phyloP scores from a whole-genome alignment of 37 sponge, comb jelly and placozoan genomes.

The Halichondria panicea region DNA sequence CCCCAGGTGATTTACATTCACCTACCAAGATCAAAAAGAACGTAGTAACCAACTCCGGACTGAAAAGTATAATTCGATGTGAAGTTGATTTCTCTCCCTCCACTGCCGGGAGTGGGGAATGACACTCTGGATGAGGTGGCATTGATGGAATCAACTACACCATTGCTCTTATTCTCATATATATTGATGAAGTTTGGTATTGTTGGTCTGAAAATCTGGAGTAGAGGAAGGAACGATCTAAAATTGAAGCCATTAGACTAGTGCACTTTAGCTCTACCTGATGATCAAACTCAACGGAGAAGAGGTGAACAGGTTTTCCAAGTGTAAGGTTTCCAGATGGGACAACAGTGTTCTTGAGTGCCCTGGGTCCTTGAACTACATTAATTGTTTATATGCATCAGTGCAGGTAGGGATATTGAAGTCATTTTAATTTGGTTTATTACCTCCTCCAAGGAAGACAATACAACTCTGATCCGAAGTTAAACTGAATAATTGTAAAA shows the following conservation, averaged over 20 bases:
- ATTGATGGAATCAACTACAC: conserved; percentile 7
- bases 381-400: background rate
- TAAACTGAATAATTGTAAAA: background rate
- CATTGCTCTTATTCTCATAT: background rate
- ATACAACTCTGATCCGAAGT: conserved; percentile 6
- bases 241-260: background rate
- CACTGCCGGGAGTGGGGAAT: background rate
- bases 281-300: too few relatives aligned
- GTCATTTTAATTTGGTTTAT: background rate
- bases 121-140: background rate
- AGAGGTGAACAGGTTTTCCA: too few relatives aligned
- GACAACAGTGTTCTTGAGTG: too few relatives aligned
- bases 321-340: too few relatives aligned
- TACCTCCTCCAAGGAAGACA: conserved; percentile 31
- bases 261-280: too few relatives aligned
- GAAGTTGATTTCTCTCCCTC: background rate
- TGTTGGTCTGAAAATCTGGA: conserved; percentile 15
- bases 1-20: too few relatives aligned
- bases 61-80: background rate
- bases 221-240: background rate
- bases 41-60: background rate
- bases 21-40: conserved; percentile 16
- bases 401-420: too few relatives aligned
- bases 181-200: conserved; percentile 4
- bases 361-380: conserved; percentile 14